phyloP scores from a whole-genome alignment of 2,888 invertebrate species.

The Rhagophthalmus giganteus region DNA sequence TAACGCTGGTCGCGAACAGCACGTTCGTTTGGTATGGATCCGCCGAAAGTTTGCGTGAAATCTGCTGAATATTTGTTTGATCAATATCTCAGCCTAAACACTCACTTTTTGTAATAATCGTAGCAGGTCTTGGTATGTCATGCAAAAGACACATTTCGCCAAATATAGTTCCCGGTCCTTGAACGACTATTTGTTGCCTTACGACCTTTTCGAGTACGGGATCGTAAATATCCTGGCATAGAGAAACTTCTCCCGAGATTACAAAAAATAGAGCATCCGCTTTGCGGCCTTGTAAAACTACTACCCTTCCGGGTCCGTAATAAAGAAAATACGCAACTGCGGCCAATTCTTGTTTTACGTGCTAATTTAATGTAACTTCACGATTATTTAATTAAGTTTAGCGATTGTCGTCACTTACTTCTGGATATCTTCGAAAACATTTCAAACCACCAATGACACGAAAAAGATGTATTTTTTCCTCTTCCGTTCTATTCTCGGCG shows the following conservation, averaged over 20 bases:
- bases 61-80: no score
- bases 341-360: slow-evolving; percentile 63
- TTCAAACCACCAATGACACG: slow-evolving; percentile 63
- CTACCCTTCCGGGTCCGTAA: slow-evolving; percentile 60
- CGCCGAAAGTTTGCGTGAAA: no score
- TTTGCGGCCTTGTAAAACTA: slow-evolving; percentile 65
- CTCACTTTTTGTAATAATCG: neutral
- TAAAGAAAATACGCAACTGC: slow-evolving; percentile 65
- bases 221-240: slow-evolving; percentile 60
- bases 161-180: slow-evolving; percentile 65
- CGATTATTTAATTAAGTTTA: neutral
- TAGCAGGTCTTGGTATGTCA: slow-evolving; percentile 59
- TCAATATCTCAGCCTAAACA: no score
- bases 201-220: slow-evolving; percentile 56
- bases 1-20: neutral
- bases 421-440: slow-evolving; percentile 65
- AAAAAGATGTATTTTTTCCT: slow-evolving; percentile 63
- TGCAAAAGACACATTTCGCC: slow-evolving; percentile 69
- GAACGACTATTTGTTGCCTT: slow-evolving; percentile 57
- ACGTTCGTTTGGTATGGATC: no score
- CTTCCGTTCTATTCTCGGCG: slow-evolving; percentile 58
- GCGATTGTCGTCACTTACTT: slow-evolving; percentile 54
- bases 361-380: slow-evolving; percentile 14
- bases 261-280: slow-evolving; percentile 68
- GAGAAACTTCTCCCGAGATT: slow-evolving; percentile 61